Evolutionary conservation across 2,888 invertebrate genomes (phyloP).

Genomic region (Ichneumoninae sp.): DNA sequence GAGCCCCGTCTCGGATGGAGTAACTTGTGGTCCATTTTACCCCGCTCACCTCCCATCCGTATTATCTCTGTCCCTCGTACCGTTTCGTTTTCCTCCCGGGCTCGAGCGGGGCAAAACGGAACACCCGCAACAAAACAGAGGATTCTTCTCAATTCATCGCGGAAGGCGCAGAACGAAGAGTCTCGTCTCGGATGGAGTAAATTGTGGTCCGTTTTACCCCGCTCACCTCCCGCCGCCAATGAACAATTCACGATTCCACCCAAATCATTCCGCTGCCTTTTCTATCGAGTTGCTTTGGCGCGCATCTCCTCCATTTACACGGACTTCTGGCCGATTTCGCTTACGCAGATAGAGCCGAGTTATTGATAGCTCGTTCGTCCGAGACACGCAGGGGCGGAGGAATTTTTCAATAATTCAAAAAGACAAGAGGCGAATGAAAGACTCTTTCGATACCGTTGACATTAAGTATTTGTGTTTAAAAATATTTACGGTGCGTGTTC

Average conservation of each 20-base stretch:
- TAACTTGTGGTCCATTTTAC: too few relatives aligned
- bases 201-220: too few relatives aligned
- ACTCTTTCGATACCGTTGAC: not conserved
- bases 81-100: constrained; percentile 4
- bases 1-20: too few relatives aligned
- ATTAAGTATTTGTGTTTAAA: constrained; percentile 28
- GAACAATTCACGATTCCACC: not conserved
- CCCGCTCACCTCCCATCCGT: constrained; percentile 3
- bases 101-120: not conserved
- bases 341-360: too few relatives aligned
- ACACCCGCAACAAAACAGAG: not conserved
- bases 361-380: too few relatives aligned
- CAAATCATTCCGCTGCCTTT: not conserved
- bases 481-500: constrained; percentile 30
- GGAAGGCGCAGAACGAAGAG: too few relatives aligned
- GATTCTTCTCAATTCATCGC: too few relatives aligned
- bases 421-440: too few relatives aligned
- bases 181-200: too few relatives aligned
- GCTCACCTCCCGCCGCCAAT: not conserved
- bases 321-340: too few relatives aligned
- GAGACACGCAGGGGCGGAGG: too few relatives aligned
- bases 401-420: too few relatives aligned
- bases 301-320: not conserved
- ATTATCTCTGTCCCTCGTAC: not conserved
- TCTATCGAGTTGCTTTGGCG: not conserved